Base-by-base conservation (phyloP, 2,113 vertebrate genomes). In the Cercocebus atys region DNA sequence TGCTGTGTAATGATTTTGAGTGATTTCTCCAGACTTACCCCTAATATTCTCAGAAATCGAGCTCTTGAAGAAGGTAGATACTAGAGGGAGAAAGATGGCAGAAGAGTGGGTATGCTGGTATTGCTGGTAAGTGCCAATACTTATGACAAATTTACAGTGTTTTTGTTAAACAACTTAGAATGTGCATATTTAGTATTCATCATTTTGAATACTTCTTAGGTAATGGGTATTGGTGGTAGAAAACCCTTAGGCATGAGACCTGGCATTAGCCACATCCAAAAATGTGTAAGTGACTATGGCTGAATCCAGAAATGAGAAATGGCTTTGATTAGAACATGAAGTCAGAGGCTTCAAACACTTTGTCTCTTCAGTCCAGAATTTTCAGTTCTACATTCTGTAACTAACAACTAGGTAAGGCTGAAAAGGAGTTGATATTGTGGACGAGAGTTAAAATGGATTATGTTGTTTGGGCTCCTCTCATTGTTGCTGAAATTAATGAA, bases 21-120 rank as follows among this genome's bases (percentile, higher is more conserved):
- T 92, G 43, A 84, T 0, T 94, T 61, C 47, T 95, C 32, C 38
- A 90, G 73, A 93, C 85, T 94, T 78, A 95, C 72, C 50, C 40
- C 32, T 91, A 87, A 95, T 30, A 43, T 78, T 25, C 8, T 43
- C 47, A 91, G 14, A 55, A 66, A 59, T n/a, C 93, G 0, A 18
- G 30, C 40, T 78, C 6, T 68, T 68, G 75, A 43, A 38, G 79
- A 94, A 59, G 30, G 27, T 82, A 50, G 81, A 95, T 23, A 68
- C 16, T 85, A 88, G 9, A 50, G 25, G 30, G 8, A 18, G 18
- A 43, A 4, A 75, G 22, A n/a, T 23, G 50, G 59, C 70, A 1
- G 5, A n/a, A 20, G 4, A 59, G 9, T 61, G 61, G 10, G 27
- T 22, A 38, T 43, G 18, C 10, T 13, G 7, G 35, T 78, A 18